These are phyloP conservation scores for Drosophila santomea DNA, from an alignment of 1,140 invertebrate genomes.

Conservation along the genomic window DNA sequence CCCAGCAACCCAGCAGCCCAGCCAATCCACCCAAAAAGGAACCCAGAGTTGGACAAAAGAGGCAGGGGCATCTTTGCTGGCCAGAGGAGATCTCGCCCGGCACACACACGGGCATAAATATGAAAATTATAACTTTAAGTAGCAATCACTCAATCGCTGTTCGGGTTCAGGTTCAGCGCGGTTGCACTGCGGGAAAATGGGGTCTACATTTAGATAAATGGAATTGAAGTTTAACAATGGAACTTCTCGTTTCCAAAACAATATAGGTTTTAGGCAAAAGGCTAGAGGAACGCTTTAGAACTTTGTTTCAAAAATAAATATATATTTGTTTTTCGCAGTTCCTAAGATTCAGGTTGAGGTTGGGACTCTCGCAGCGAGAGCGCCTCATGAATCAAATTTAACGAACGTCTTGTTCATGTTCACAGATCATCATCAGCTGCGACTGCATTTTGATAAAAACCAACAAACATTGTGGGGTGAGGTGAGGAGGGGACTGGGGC, in stretches of 20 bases:
- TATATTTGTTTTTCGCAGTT: slow-evolving; percentile 7
- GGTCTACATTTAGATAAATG: too few species aligned
- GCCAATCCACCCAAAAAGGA: slow-evolving; percentile 54
- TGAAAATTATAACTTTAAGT: slow-evolving; percentile 85
- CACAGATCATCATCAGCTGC: slow-evolving; percentile 83
- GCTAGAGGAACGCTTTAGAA: too few species aligned
- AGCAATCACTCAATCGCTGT: slow-evolving; percentile 84
- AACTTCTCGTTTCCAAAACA: too few species aligned
- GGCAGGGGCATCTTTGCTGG: slow-evolving; percentile 38
- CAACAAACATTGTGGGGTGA: slow-evolving; percentile 46
- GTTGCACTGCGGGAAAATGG: slow-evolving; percentile 11
- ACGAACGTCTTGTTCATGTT: slow-evolving; percentile 84
- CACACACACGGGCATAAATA: slow-evolving; percentile 74
- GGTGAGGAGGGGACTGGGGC: not conserved
- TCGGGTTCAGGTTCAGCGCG: slow-evolving; percentile 30
- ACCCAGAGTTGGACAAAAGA: slow-evolving; percentile 9
- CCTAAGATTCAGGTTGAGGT: slow-evolving; percentile 13
- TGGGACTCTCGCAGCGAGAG: slow-evolving; percentile 33
- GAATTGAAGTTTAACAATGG: too few species aligned
- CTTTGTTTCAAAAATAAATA: too few species aligned
- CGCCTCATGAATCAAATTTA: slow-evolving; percentile 84
- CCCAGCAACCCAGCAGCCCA: slow-evolving; percentile 1
- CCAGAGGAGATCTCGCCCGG: slow-evolving; percentile 35
- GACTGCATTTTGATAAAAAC: slow-evolving; percentile 81
- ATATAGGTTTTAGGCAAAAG: not conserved